Evolutionary conservation across 2,113 vertebrate species (phyloP), one percentile per base, ranked within the genome.

Genomic region (Lophochroa leadbeateri): DNA sequence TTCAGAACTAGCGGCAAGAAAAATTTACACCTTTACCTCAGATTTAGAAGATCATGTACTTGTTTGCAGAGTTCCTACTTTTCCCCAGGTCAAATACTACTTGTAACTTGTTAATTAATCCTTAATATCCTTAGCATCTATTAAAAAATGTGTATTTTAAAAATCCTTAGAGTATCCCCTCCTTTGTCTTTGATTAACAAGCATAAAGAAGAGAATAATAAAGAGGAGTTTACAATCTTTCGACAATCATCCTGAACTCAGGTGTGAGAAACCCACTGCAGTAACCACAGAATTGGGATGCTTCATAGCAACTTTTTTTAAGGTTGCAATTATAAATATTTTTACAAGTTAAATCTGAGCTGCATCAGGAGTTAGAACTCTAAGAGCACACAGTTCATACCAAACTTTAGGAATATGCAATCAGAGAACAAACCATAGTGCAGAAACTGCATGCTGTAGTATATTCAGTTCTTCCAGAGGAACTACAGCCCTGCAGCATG

Each of bases 281-380:
- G 78, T n/a, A 69, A 72, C 14, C 44, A 68, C 39, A 63, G 57
- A 87, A 80, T 1, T 41, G 35, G 35, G 44, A 65, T 25, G 17
- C 12, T 69, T 90, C 63, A 65, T 1, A 46, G 28, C 7, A 86
- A 60, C 16, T 46, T 90, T 5, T 84, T 20, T 50, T 60, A 65
- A 44, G 18, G 10, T 11, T 63, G 49, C 21, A 82, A 76, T 31
- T 1, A 4, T 50, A 49, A 75, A 49, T 55, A 35, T 41, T 82
- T 87, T 85, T 58, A 65, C 25, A 79, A 86, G n/a, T 61, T 61
- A 80, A 72, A 93, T 39, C 25, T 39, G 17, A 95, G 63, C 17
- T 46, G 43, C 21, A 77, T 82, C 58, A 60, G 70, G 49, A 76
- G 17, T 47, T 27, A 23, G 9, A 88, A 74, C 47, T 68, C 43